These are phyloP conservation scores for Hippocampus abdominalis DNA, from an alignment of 2,113 vertebrate species.

Conservation along the genomic window DNA sequence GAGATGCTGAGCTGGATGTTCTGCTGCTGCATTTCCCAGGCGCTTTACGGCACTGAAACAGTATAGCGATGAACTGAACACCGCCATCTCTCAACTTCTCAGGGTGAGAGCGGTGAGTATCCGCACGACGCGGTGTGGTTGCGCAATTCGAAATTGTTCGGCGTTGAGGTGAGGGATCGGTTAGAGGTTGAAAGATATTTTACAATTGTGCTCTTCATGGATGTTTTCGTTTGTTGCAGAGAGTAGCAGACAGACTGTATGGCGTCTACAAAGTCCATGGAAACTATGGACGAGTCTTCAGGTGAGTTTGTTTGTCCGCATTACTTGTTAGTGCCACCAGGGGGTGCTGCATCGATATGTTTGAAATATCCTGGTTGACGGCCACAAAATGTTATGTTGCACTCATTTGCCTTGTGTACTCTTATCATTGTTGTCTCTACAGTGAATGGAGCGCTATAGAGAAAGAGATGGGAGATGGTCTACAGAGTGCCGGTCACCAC, in stretches of 20 bases:
- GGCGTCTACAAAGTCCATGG: constrained; percentile 95
- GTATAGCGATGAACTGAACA: constrained; percentile 88
- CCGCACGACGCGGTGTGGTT: neutral
- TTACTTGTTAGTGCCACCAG: neutral
- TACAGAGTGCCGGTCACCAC: constrained; percentile 96
- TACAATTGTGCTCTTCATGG: neutral
- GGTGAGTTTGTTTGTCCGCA: constrained; percentile 63
- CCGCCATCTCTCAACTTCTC: constrained; percentile 86
- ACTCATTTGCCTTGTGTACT: neutral
- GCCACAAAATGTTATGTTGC: neutral
- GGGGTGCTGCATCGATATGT: neutral
- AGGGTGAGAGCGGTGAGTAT: constrained; percentile 88
- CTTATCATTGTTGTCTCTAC: constrained; percentile 12
- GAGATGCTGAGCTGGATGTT: neutral
- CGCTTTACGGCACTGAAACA: constrained; percentile 88
- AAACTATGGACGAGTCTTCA: constrained; percentile 93
- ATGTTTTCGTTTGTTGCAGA: constrained; percentile 64
- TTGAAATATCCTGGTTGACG: neutral
- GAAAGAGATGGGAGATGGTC: constrained; percentile 92
- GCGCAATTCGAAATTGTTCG: neutral
- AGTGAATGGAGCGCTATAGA: constrained; percentile 96
- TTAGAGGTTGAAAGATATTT: neutral
- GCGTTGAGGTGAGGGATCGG: neutral
- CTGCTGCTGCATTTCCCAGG: constrained; percentile 68
- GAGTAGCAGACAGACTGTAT: constrained; percentile 88